phyloP scores from a whole-genome alignment of 2,797 vertebrate genomes.

The Microctenopoma lineatum region DNA sequence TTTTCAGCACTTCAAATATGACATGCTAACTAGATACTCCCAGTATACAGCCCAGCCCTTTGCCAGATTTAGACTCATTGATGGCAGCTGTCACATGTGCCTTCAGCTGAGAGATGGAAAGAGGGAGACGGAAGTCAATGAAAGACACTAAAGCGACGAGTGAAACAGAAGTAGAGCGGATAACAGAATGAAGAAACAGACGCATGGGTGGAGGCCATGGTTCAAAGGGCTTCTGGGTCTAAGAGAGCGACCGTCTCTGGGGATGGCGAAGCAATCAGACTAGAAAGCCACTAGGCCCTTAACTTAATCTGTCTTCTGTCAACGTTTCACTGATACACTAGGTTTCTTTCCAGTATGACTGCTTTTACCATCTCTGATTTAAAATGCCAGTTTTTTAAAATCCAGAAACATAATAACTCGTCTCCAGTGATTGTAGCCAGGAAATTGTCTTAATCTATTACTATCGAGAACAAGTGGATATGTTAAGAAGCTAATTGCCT shows the following conservation, averaged over 20 bases:
- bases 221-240: slow-evolving; percentile 5
- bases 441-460: slow-evolving; percentile 44
- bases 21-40: slow-evolving; percentile 71
- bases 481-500: slow-evolving; percentile 63
- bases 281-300: slow-evolving; percentile 5
- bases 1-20: slow-evolving; percentile 69
- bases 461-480: slow-evolving; percentile 54
- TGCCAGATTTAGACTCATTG: slow-evolving; percentile 70
- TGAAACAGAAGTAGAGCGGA: slow-evolving; percentile 14
- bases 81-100: slow-evolving; percentile 69
- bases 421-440: slow-evolving; percentile 49
- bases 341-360: slow-evolving; percentile 19
- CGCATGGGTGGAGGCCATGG: slow-evolving; percentile 11
- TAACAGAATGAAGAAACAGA: slow-evolving; percentile 9
- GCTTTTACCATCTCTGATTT: slow-evolving; percentile 6
- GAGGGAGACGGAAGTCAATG: slow-evolving; percentile 15
- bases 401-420: slow-evolving; percentile 22
- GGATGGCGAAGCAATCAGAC: slow-evolving; percentile 38
- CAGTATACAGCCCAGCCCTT: slow-evolving; percentile 37
- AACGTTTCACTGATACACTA: slow-evolving; percentile 10
- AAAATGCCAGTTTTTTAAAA: slow-evolving; percentile 17
- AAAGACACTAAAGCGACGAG: slow-evolving; percentile 4
- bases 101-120: slow-evolving; percentile 20
- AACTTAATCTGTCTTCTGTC: slow-evolving; percentile 29
- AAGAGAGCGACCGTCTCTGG: neutral